Evolutionary conservation across 64 coral and sea anemone species (phyloP).

Genomic region (Montipora capricornis): DNA sequence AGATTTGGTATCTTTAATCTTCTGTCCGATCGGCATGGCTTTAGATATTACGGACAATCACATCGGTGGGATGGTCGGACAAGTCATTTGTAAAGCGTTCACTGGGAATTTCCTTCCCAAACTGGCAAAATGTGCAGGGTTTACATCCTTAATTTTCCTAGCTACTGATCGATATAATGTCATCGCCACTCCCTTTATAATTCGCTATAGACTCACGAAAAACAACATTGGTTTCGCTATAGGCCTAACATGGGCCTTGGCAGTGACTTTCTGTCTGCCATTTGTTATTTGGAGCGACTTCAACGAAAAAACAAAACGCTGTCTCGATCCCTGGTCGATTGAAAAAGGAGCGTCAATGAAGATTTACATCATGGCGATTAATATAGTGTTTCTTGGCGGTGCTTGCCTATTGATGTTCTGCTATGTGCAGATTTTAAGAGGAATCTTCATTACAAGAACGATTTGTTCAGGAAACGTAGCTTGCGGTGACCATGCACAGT

Average conservation of each 20-base stretch:
- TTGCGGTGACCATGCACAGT: no score
- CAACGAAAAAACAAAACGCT: neutral
- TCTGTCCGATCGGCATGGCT: conserved; percentile 26
- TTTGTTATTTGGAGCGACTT: no score
- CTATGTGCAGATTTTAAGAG: conserved; percentile 28
- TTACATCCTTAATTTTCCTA: no score
- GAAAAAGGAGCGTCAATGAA: no score
- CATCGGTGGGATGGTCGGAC: neutral
- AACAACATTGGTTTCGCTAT: conserved; percentile 5
- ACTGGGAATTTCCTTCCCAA: conserved; percentile 1
- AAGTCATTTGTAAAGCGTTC: conserved; percentile 45
- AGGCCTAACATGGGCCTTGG: neutral
- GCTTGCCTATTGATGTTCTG: no score
- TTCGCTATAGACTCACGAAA: neutral
- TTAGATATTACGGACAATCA: conserved; percentile 13
- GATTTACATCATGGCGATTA: no score
- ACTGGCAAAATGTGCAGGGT: no score
- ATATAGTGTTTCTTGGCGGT: no score
- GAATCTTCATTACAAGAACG: conserved; percentile 48
- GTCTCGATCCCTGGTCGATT: neutral
- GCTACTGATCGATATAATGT: no score
- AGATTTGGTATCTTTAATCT: conserved; percentile 46
- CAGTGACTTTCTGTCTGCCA: no score
- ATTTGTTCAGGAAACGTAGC: neutral
- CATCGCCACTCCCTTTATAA: no score